Evolutionary conservation across 2,113 vertebrate species (phyloP), one percentile per base, ranked within the genome.

Genomic region (Cyprinodon variegatus): DNA sequence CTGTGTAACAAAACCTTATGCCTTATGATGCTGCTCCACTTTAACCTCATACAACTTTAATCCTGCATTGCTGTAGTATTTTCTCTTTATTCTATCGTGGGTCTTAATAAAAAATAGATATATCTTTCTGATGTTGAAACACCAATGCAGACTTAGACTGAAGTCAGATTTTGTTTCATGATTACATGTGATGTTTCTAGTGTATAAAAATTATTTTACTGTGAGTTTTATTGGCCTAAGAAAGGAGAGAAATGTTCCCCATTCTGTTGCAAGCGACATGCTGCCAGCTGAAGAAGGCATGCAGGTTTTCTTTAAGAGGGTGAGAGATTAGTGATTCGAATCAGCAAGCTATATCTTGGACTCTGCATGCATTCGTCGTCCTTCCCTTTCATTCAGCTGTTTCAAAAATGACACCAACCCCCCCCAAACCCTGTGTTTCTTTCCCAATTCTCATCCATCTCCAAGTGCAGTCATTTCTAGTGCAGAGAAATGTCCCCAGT

Each of bases 401-500:
- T 89, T 88, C 84, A 75, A 10, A 86, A 86, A 83, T 38, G 71
- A 87, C 74, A 77, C 46, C 78, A 62, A 61, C 70, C 66, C 38
- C 63, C 29, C 29, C 29, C 29, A 29, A 29, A 29, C 29, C 29
- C 29, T 29, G 29, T 29, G 29, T 67, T 67, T 65, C 87, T 68
- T 79, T 79, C 82, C 68, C 86, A 90, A 83, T 77, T 83, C 86
- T 74, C 80, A 83, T 90, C 87, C 83, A 37, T 78, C 88, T 90
- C 83, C 15, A 76, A 90, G 90, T 91, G 90, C 91, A 93, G 90
- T 92, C 90, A 90, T 92, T 92, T 92, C 88, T 90, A 92, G 91
- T 91, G 91, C 91, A 91, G 90, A 91, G 90, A 92, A 92, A 93
- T 89, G 91, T 93, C 91, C 90, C 91, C 91, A 79, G 88, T 91